Evolutionary conservation across 2,888 invertebrate genomes (phyloP), one percentile per base, ranked within the genome.

Genomic region (Anodontia alba): DNA sequence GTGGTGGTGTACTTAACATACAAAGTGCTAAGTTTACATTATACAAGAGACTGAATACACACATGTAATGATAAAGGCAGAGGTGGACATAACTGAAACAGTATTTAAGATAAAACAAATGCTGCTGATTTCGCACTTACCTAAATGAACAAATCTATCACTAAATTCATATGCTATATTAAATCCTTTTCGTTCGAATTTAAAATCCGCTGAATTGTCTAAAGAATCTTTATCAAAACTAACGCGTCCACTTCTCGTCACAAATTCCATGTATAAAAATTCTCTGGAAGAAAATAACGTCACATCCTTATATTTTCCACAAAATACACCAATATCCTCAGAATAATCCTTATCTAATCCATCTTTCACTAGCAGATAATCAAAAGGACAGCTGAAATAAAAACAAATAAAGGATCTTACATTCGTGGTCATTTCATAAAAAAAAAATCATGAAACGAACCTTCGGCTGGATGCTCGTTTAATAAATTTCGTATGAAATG

Each of bases 81-180:
- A n/a, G n/a, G n/a, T n/a, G n/a, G n/a, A n/a, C n/a, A n/a, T n/a
- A n/a, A n/a, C n/a, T n/a, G n/a, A n/a, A n/a, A n/a, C n/a, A n/a
- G n/a, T n/a, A n/a, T n/a, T n/a, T n/a, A n/a, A n/a, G n/a, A n/a
- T n/a, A n/a, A n/a, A n/a, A n/a, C n/a, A n/a, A n/a, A n/a, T n/a
- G n/a, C n/a, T 38, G 38, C 38, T 38, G 5, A 38, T 12, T 38
- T 5, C 7, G 38, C 8, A 92, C 96, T 96, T 95, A 98, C 98
- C 98, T 96, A 99, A 96, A 96, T 98, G 98, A 95, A 99, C 99
- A 96, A 99, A 99, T 95, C 97, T 97, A 95, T 98, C 98, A 92
- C 99, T 99, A 96, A 99, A 99, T 96, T 99, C 98, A 96, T 98
- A 99, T 95, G 98, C 98, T 94, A 98, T 99, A 95, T 98, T 98